Percentiles rank a stretch among this genome's conserved stretches.
These are phyloP conservation scores for Zoanthus gigantus DNA, from an alignment of 92 coral and sea anemone species.

Conservation along the genomic window DNA sequence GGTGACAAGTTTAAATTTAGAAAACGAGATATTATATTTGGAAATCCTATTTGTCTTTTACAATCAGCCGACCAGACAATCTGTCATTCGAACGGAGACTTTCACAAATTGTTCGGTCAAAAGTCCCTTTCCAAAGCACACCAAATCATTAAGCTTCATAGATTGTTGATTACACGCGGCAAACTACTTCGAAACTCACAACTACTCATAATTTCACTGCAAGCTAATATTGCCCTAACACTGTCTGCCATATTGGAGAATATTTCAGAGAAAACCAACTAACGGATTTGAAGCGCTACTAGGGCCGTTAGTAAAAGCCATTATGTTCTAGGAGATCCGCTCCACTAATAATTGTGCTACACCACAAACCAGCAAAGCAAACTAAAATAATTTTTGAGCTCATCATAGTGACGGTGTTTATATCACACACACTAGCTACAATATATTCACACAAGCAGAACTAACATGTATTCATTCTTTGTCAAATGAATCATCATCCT, in stretches of 20 bases:
- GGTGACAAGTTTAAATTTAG: slow-evolving; percentile 33
- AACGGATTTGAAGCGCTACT: background rate
- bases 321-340: background rate
- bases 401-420: slow-evolving; percentile 13
- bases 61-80: slow-evolving; percentile 27
- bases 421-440: background rate
- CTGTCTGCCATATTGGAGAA: background rate
- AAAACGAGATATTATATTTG: slow-evolving; percentile 35
- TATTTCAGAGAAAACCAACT: background rate
- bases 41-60: slow-evolving; percentile 6
- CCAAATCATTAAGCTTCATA: slow-evolving; percentile 9
- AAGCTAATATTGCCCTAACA: slow-evolving; percentile 34
- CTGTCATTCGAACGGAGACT: slow-evolving; percentile 32
- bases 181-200: background rate
- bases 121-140: slow-evolving; percentile 12
- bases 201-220: background rate
- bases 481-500: background rate
- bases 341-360: background rate
- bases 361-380: slow-evolving; percentile 24
- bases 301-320: background rate
- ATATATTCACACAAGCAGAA: slow-evolving; percentile 18
- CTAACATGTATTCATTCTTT: background rate
- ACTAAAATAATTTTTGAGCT: slow-evolving; percentile 1
- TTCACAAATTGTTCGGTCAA: slow-evolving; percentile 32
- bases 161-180: slow-evolving; percentile 17